Evolutionary conservation across 2,797 vertebrate species (phyloP).

Genomic region (Sitta carolinensis): DNA sequence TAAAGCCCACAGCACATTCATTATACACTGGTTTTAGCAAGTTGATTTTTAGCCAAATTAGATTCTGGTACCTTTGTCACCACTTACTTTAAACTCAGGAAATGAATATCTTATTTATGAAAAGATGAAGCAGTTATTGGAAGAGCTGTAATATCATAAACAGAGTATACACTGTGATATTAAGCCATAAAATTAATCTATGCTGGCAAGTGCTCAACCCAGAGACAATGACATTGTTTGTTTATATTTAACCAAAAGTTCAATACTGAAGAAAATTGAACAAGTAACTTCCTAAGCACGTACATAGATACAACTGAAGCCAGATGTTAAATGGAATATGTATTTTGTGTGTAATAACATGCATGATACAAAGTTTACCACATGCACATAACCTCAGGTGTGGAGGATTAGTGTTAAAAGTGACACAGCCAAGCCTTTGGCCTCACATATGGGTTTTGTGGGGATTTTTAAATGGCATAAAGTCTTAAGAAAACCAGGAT

Average conservation of each 20-base stretch:
- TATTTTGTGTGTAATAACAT: not conserved
- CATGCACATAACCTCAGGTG: not conserved
- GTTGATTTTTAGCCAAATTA: conserved; percentile 35
- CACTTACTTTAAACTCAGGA: conserved; percentile 25
- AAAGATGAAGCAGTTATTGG: not conserved
- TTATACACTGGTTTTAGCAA: not conserved
- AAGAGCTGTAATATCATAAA: conserved; percentile 9
- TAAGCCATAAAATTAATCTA: conserved; percentile 25
- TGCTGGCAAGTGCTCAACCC: not conserved
- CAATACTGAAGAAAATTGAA: not conserved
- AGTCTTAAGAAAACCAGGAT: not conserved
- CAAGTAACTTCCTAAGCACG: not conserved
- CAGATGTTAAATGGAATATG: not conserved
- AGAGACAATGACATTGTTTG: not conserved
- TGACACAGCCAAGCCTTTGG: not conserved
- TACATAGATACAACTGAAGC: rapidly evolving
- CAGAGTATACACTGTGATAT: not conserved
- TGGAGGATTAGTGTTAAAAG: not conserved
- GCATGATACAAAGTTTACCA: not conserved
- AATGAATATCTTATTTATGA: conserved; percentile 16
- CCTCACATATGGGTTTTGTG: rapidly evolving
- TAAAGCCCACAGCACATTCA: not conserved
- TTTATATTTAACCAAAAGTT: not conserved
- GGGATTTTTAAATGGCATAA: not conserved
- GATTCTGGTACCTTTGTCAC: not conserved